A percentile compares a stretch with the other conserved stretches of the same genome.
These are phyloP conservation scores for Sussaba pulchella DNA, from an alignment of 2,888 invertebrate genomes.

Conservation along the genomic window DNA sequence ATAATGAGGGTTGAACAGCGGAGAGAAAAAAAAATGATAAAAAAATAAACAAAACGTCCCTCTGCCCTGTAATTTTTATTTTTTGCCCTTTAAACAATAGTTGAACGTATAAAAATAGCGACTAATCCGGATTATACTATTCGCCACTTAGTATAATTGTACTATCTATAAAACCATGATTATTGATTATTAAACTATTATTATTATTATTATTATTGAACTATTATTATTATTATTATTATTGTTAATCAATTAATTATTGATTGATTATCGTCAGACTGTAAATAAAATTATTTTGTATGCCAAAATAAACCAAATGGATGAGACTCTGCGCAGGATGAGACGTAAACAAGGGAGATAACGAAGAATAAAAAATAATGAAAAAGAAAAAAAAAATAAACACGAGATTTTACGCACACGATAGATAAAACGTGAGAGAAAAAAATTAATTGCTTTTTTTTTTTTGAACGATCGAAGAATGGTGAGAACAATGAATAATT, in stretches of 20 bases:
- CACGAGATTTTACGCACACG: constrained; percentile 38
- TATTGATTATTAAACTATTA: constrained; percentile 66
- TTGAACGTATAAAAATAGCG: constrained; percentile 50
- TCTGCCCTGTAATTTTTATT: no score
- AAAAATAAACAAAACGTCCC: no score
- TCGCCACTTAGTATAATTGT: constrained; percentile 67
- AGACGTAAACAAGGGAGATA: no score
- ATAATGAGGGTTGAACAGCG: constrained; percentile 27
- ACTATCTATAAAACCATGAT: constrained; percentile 59
- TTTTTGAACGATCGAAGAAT: no score
- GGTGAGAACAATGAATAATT: constrained; percentile 34
- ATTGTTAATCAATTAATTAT: constrained; percentile 76
- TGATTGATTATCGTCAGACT: constrained; percentile 79
- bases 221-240: constrained; percentile 41
- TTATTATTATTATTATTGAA: constrained; percentile 70
- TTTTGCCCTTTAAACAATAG: constrained; percentile 57
- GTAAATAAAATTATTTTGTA: constrained; percentile 84
- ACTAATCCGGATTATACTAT: constrained; percentile 67
- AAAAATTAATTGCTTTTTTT: not conserved
- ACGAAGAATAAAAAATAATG: constrained; percentile 43
- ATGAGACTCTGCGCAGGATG: constrained; percentile 68
- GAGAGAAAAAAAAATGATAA: constrained; percentile 42
- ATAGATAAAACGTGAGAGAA: not conserved
- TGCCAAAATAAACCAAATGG: constrained; percentile 83
- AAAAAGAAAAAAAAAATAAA: constrained; percentile 24